Percentiles rank a stretch among this genome's conserved stretches.
Conservation (phyloP, 2,888 invertebrate species). For the Frankliniella fusca region DNA sequence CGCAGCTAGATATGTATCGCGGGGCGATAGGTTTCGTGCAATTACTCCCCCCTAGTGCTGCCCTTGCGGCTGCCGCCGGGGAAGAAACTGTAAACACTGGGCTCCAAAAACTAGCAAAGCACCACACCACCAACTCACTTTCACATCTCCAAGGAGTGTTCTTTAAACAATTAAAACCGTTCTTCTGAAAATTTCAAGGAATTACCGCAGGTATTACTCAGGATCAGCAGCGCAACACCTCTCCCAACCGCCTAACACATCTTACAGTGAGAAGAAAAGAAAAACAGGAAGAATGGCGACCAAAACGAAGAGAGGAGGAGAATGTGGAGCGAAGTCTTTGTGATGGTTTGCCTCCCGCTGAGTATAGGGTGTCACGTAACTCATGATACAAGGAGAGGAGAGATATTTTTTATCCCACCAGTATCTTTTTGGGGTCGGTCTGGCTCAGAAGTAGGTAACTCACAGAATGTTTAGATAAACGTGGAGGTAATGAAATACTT, state of each 20-base stretch:
- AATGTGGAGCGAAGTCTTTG: constrained; percentile 19
- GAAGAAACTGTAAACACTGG: no score
- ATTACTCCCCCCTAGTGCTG: not conserved
- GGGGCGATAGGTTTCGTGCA: constrained; percentile 14
- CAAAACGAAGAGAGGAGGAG: constrained; percentile 7
- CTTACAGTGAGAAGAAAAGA: not conserved
- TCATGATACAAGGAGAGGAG: not conserved
- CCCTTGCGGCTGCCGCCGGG: no score
- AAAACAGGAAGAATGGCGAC: constrained; percentile 8
- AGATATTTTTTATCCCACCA: not conserved
- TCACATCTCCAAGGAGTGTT: no score
- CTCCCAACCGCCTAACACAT: not conserved
- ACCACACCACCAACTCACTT: no score
- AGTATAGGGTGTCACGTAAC: constrained; percentile 22
- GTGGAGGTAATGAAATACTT: no score
- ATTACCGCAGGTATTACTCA: no score
- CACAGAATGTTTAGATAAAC: not conserved
- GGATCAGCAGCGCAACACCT: not conserved
- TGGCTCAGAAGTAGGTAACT: not conserved
- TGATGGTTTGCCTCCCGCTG: constrained; percentile 24
- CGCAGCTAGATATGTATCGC: constrained; percentile 15
- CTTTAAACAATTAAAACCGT: no score
- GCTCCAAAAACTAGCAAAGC: no score
- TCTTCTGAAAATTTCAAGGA: no score
- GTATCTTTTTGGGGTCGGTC: not conserved